Percentiles rank a stretch among this genome's conserved stretches.
Evolutionary conservation across 2,888 invertebrate species (phyloP).

Genomic region (Ormyrus nitidulus): DNA sequence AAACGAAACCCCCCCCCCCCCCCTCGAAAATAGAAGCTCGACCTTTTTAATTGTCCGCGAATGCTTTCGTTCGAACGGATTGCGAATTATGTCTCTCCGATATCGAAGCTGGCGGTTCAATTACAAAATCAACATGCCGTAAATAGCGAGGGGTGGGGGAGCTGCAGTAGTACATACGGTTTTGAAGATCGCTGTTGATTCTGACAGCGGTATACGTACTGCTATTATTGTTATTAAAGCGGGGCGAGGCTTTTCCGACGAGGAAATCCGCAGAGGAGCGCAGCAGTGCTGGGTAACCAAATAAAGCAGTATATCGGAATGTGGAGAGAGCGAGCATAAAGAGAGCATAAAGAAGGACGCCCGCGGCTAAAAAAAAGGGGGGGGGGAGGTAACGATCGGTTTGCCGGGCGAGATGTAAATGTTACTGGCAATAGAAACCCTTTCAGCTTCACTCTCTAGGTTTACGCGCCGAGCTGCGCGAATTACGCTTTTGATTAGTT

Average conservation of each 20-base stretch:
- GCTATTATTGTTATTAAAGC: conserved; percentile 20
- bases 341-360: too few relatives aligned
- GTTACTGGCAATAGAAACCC: conserved; percentile 25
- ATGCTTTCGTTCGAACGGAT: background rate
- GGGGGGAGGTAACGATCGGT: conserved; percentile 26
- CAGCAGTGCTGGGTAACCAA: background rate
- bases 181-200: conserved; percentile 8
- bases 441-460: background rate
- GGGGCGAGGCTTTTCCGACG: background rate
- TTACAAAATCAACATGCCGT: conserved; percentile 36
- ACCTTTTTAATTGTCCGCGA: background rate
- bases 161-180: conserved; percentile 17
- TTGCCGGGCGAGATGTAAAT: conserved; percentile 44
- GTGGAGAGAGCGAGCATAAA: background rate
- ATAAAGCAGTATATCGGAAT: too few relatives aligned
- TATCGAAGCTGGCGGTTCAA: conserved; percentile 28
- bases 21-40: background rate
- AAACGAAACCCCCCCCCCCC: too few relatives aligned
- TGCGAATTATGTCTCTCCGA: conserved; percentile 29
- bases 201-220: background rate
- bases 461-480: conserved; percentile 13
- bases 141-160: background rate
- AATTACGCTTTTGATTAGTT: conserved; percentile 56
- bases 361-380: background rate
- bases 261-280: background rate